A percentile compares a stretch with the other conserved stretches of the same genome.
Evolutionary conservation across 2,888 invertebrate species (phyloP).

Genomic region (Tupiocoris notatus): DNA sequence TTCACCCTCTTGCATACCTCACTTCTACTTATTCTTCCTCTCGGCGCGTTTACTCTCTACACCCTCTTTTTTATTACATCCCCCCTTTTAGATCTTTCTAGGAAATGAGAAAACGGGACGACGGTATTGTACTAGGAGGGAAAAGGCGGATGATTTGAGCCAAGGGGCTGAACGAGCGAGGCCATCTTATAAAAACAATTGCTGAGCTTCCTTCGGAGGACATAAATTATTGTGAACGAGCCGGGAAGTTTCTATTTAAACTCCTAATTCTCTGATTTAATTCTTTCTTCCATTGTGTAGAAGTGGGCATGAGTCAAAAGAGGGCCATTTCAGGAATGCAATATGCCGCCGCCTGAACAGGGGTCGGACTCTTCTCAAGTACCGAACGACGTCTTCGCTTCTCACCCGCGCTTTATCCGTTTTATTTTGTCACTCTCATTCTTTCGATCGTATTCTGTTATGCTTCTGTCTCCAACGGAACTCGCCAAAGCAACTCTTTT

Average conservation of each 20-base stretch:
- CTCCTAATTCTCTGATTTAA: slow-evolving; percentile 27
- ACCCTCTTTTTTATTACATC: not conserved
- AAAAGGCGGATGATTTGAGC: not conserved
- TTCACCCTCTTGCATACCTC: too few relatives aligned
- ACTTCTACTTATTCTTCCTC: too few relatives aligned
- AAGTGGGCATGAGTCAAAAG: slow-evolving; percentile 33
- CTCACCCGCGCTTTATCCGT: too few relatives aligned
- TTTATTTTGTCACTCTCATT: too few relatives aligned
- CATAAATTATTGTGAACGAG: slow-evolving; percentile 29
- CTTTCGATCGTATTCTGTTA: too few relatives aligned
- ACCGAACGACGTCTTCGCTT: too few relatives aligned
- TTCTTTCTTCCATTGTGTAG: slow-evolving; percentile 24
- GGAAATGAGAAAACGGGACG: not conserved
- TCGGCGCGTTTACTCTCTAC: not conserved
- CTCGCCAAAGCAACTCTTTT: too few relatives aligned
- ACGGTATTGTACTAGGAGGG: not conserved
- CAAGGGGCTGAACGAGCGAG: not conserved
- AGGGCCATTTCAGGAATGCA: slow-evolving; percentile 26
- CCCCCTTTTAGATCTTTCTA: not conserved
- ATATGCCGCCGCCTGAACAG: slow-evolving; percentile 21
- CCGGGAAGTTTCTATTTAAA: slow-evolving; percentile 14
- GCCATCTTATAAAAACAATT: slow-evolving; percentile 32
- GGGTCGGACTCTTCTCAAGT: too few relatives aligned
- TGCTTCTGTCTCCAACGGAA: too few relatives aligned
- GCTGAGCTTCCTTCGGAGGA: slow-evolving; percentile 10